Evolutionary conservation across 2,113 vertebrate genomes (phyloP).

Genomic region (Aegotheles bennettii): DNA sequence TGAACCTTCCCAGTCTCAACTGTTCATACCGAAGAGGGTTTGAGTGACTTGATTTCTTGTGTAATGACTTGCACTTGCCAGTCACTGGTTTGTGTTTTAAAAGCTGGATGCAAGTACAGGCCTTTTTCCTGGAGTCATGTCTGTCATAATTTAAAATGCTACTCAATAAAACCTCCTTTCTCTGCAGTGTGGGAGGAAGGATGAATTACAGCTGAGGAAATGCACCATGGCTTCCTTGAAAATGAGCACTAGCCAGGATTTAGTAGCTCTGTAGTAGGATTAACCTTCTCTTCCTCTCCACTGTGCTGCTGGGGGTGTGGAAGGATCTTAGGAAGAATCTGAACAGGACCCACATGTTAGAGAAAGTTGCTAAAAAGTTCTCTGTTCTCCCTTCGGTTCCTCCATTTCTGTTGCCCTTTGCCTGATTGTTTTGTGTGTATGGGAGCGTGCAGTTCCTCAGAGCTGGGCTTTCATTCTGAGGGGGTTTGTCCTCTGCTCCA

Average conservation of each 20-base stretch:
- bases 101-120: background rate
- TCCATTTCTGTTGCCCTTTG: background rate
- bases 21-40: background rate
- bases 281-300: background rate
- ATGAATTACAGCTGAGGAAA: constrained; percentile 5
- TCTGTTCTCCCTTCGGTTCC: background rate
- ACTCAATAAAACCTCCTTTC: constrained; percentile 34
- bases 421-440: background rate
- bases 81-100: background rate
- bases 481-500: background rate
- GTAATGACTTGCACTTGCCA: background rate
- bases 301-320: background rate
- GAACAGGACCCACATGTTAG: background rate
- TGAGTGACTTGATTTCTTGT: background rate
- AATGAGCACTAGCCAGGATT: background rate
- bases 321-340: background rate
- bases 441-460: background rate
- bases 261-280: background rate
- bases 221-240: background rate
- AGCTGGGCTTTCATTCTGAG: background rate
- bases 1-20: background rate
- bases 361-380: background rate
- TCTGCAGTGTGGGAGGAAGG: background rate
- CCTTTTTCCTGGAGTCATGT: background rate
- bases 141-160: background rate